Base-by-base conservation (phyloP, 1,140 invertebrate species). In the Ladona fulva region DNA sequence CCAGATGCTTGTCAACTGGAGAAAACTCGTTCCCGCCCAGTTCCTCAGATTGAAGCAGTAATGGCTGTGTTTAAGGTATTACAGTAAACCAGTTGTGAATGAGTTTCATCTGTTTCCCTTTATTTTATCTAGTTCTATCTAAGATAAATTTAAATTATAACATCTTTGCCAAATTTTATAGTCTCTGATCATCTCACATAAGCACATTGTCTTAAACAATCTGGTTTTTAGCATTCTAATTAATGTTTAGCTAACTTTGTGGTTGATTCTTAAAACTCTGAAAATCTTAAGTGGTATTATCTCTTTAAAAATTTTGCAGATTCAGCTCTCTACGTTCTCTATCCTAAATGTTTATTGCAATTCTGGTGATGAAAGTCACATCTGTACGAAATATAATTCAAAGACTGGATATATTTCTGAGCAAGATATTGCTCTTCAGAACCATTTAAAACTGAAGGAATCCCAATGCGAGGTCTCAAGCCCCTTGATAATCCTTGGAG, bases 401-500 rank as follows among this genome's bases (percentile, higher is more conserved):
- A 66, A 77, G 52, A 24, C 37, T 79, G 76, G 75, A 59, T 24
- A 42, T 76, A 42, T 76, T 29, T 24, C 77, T 66, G 25, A 76
- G 42, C 44, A 76, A 24, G 25, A 59, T 78, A n/a, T 25, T 76
- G 22, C 24, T 29, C 66, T 52, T 75, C 42, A 29, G 44, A n/a
- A 79, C 24, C 74, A 75, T 77, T 12, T 74, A 79, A 52, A 25
- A 76, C 10, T 12, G 74, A 3, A 22, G 77, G 25, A 52, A 77
- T 73, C 37, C n/a, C 25, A 74, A 76, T 75, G 37, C 75, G 76
- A 79, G 76, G 59, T 74, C 24, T 74, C 29, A 75, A 73, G 77
- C 42, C 42, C 74, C 19, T 75, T 86, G 19, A 81, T 86, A 3
- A 79, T 86, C 6, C 74, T 85, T 12, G 85, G 85, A 24, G 84